Evolutionary conservation across 2,888 invertebrate genomes (phyloP), one percentile per base, ranked within the genome.

Genomic region (Microctonus hyperodae): DNA sequence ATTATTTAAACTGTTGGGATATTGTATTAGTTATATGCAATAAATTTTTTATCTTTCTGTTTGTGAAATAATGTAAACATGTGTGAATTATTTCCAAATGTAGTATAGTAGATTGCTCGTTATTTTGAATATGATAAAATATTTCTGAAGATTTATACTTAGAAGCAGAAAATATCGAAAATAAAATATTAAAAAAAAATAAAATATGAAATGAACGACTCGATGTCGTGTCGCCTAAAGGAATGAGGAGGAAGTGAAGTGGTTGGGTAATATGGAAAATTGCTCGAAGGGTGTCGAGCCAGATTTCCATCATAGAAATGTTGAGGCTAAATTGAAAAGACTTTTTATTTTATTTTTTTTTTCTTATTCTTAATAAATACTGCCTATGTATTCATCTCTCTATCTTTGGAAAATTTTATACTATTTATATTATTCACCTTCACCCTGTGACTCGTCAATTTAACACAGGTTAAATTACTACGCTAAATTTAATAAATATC

Each of bases 211-310:
- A 66, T 55, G 57, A 35, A 56, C 31, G 48, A 35, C 44, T 55
- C 20, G 56, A 16, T 60, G 56, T 60, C 60, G 31, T 55, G 40
- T 57, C 16, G 66, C 66, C 61, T 23, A 50, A 35, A 28, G 61
- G 50, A 35, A 61, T 37, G 28, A 25, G 44, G 23, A 7, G n/a
- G 44, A 33, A 11, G 40, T 25, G 28, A 33, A 20, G 25, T 16
- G 59, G 44, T 35, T 35, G 65, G 65, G 57, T n/a, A 69, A 70
- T 70, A 70, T 69, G 69, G 57, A 70, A 69, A 70, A 72, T 67
- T 68, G 65, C 65, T 69, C 64, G 59, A 58, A 68, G 69, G 65
- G 67, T 69, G 68, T 69, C 68, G 65, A 65, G 51, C 58, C 53
- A 71, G 69, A 71, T 71, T 67, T 71, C 58, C 69, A 69, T 69